Percentiles rank a stretch among this genome's conserved stretches.
These are phyloP conservation scores for Catamblyrhynchus diadema DNA, from an alignment of 2,797 vertebrate species.

Conservation along the genomic window DNA sequence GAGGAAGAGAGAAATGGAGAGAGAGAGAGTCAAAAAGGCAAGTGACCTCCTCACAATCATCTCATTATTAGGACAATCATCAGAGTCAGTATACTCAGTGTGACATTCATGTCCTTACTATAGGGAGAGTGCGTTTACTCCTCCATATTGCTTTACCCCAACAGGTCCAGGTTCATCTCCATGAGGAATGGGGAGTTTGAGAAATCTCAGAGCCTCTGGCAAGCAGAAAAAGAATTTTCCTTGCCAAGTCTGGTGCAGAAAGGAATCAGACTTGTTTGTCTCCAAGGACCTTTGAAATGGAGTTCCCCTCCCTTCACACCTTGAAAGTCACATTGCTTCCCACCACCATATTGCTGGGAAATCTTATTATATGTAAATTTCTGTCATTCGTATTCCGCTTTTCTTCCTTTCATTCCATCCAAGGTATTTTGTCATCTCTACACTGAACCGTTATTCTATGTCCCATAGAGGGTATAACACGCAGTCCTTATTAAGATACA, in stretches of 20 bases:
- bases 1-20: neutral
- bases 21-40: neutral
- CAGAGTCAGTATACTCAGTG: neutral
- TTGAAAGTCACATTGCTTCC: constrained; percentile 2
- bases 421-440: constrained; percentile 37
- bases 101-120: neutral
- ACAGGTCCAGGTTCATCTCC: neutral
- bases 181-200: neutral
- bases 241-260: neutral
- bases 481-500: constrained; percentile 39
- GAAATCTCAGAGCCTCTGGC: neutral
- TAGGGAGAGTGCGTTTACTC: neutral
- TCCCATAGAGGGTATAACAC: constrained; percentile 54
- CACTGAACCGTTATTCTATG: constrained; percentile 1
- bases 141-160: neutral
- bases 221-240: neutral
- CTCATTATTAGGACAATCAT: neutral
- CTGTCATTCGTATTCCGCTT: neutral
- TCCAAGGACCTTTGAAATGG: neutral
- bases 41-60: neutral
- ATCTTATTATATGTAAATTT: constrained; percentile 37
- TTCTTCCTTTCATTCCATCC: neutral
- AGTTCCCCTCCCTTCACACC: neutral
- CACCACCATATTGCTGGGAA: neutral
- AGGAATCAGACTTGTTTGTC: neutral